phyloP scores from a whole-genome alignment of 2,797 vertebrate species.

The Remorina albescens region DNA sequence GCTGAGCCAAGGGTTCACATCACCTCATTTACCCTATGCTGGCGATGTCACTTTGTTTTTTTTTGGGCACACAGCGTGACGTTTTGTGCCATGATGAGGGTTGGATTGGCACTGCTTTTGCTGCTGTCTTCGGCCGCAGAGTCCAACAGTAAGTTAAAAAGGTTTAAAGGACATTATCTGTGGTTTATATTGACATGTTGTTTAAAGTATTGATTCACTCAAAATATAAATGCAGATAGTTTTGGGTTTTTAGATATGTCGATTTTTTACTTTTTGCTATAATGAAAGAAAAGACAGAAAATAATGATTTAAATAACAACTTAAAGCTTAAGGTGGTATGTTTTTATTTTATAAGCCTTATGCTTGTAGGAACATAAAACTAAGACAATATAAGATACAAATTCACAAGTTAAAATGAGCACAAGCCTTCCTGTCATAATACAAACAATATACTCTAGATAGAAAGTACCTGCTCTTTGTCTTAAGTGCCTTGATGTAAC shows the following conservation, averaged over 20 bases:
- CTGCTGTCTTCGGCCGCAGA: conserved; percentile 61
- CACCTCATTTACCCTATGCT: conserved; percentile 22
- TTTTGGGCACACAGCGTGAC: conserved; percentile 19
- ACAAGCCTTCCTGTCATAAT: too few relatives aligned
- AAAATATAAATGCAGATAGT: not conserved
- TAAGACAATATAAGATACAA: too few relatives aligned
- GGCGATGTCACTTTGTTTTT: conserved; percentile 36
- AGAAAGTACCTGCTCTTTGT: too few relatives aligned
- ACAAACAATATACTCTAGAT: too few relatives aligned
- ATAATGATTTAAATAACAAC: too few relatives aligned
- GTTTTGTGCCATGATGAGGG: conserved; percentile 63
- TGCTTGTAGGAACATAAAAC: not conserved
- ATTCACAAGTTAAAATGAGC: too few relatives aligned
- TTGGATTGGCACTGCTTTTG: conserved; percentile 42
- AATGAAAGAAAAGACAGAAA: not conserved
- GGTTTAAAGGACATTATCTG: not conserved
- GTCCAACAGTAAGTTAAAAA: conserved; percentile 68
- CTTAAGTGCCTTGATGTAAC: too few relatives aligned
- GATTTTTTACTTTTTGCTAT: too few relatives aligned
- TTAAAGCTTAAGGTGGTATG: too few relatives aligned
- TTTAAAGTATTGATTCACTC: not conserved
- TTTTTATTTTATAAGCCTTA: not conserved
- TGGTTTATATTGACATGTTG: not conserved
- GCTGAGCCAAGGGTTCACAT: conserved; percentile 1
- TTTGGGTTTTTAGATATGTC: not conserved